phyloP scores from a whole-genome alignment of 2,888 invertebrate genomes.

The Carcina quercana region DNA sequence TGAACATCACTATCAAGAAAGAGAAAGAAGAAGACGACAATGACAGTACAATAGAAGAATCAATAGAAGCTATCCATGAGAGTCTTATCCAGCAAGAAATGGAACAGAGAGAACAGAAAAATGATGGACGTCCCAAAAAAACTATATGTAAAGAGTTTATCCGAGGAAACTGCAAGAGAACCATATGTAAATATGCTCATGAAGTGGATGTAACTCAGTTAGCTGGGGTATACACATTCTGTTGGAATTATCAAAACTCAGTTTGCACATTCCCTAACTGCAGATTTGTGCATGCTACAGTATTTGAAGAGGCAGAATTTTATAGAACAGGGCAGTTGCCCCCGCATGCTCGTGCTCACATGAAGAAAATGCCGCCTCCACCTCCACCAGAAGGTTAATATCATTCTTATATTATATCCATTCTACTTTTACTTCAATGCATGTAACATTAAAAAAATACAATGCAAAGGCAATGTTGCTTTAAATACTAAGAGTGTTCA shows the following conservation, averaged over 20 bases:
- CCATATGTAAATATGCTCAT: constrained; percentile 39
- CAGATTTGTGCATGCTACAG: constrained; percentile 47
- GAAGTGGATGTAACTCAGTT: constrained; percentile 39
- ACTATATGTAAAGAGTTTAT: constrained; percentile 46
- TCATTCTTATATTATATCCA: too few relatives aligned
- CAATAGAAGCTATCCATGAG: neutral
- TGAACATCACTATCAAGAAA: constrained; percentile 24
- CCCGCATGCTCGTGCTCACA: constrained; percentile 33
- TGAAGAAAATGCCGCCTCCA: constrained; percentile 31
- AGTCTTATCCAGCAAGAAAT: too few relatives aligned
- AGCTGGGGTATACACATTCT: constrained; percentile 43
- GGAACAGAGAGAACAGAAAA: constrained; percentile 1
- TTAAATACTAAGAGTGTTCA: too few relatives aligned
- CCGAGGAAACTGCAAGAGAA: constrained; percentile 39
- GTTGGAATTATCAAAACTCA: constrained; percentile 44
- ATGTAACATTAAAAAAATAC: too few relatives aligned
- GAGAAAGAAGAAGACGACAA: constrained; percentile 33
- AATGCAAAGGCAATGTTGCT: too few relatives aligned
- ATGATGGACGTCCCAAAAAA: constrained; percentile 3
- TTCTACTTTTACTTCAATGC: too few relatives aligned
- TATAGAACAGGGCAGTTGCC: constrained; percentile 44
- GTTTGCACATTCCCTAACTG: constrained; percentile 38
- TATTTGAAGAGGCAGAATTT: constrained; percentile 48
- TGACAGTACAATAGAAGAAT: neutral
- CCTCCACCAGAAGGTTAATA: constrained; percentile 30